phyloP scores from a whole-genome alignment of 2,888 invertebrate species.

The Drosophila histrio region DNA sequence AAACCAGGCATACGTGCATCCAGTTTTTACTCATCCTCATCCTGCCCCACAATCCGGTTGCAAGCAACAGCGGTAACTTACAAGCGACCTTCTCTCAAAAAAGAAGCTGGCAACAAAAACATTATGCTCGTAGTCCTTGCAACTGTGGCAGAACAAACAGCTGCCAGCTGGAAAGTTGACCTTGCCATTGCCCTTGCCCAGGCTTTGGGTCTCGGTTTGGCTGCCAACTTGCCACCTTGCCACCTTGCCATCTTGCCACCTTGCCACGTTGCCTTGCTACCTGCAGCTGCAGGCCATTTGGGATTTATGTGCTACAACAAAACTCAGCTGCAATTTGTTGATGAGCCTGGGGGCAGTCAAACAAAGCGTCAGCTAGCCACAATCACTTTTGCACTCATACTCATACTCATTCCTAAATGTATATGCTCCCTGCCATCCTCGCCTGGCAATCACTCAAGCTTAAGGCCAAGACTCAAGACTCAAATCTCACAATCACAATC shows the following conservation, averaged over 20 bases:
- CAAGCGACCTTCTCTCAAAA: slow-evolving; percentile 39
- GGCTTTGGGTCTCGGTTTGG: neutral
- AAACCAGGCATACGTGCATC: neutral
- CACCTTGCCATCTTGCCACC: neutral
- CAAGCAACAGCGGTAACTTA: slow-evolving; percentile 28
- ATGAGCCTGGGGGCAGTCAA: slow-evolving; percentile 48
- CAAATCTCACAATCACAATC: neutral
- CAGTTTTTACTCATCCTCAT: neutral
- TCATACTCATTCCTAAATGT: neutral
- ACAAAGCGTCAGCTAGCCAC: slow-evolving; percentile 30
- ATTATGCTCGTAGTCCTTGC: slow-evolving; percentile 4
- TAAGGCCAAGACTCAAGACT: slow-evolving; percentile 13
- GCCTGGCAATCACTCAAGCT: slow-evolving; percentile 18
- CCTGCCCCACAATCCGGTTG: neutral
- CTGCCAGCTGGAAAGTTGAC: slow-evolving; percentile 32
- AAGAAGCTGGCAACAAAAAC: slow-evolving; percentile 37
- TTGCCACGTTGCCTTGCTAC: slow-evolving; percentile 10
- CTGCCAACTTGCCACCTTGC: neutral
- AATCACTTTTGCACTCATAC: slow-evolving; percentile 10
- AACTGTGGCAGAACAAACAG: slow-evolving; percentile 13
- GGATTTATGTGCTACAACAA: slow-evolving; percentile 44
- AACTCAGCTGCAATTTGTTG: slow-evolving; percentile 54
- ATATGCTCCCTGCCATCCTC: neutral
- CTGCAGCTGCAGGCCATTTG: slow-evolving; percentile 48
- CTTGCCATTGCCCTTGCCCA: slow-evolving; percentile 43